Base-by-base conservation (phyloP, 2,797 vertebrate species). In the Rhinella marina region DNA sequence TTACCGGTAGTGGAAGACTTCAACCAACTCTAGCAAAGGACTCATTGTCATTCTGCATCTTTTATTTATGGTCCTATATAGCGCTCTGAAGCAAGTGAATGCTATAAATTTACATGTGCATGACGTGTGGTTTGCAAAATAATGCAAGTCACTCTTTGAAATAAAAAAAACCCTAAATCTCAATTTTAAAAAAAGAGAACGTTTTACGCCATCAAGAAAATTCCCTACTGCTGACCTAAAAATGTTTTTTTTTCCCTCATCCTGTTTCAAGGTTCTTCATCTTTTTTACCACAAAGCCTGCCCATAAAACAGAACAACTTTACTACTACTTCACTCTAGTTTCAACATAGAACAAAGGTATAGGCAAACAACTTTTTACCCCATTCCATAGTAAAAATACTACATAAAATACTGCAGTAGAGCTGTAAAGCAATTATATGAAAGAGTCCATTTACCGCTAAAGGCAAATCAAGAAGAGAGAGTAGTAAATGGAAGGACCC, bases 131-230 rank as follows among this genome's bases (percentile, higher is more conserved):
- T 19, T 29, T 70, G 66, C 14, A 70, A 70, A 70, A 70, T 17
- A 70, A 41, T 23, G 19, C 21, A n/a, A 13, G 48, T 52, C 23
- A 76, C 41, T 50, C 17, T 73, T 19, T 75, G 48, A 50, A 21
- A 21, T 12, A 41, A 73, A 48, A 75, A 10, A 50, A 52, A 75
- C 9, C 10, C 8, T 73, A 10, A 32, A 48, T 3, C 21, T 76
- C 14, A 52, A 11, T 41, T 8, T 48, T 32, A 32, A 23, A 27
- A 25, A 76, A 76, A 76, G 21, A 21, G 72, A 75, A 50, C 19
- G 23, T 23, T 75, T 48, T 75, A 75, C 72, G 25, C n/a, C 48
- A 76, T 52, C 50, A 48, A 52, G n/a, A 76, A 76, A 76, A 52
- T n/a, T 52, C 73, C 73, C 73, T 23, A 13, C 19, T 13, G 19